phyloP scores from a whole-genome alignment of 2,797 vertebrate species.

The Prionace glauca region DNA sequence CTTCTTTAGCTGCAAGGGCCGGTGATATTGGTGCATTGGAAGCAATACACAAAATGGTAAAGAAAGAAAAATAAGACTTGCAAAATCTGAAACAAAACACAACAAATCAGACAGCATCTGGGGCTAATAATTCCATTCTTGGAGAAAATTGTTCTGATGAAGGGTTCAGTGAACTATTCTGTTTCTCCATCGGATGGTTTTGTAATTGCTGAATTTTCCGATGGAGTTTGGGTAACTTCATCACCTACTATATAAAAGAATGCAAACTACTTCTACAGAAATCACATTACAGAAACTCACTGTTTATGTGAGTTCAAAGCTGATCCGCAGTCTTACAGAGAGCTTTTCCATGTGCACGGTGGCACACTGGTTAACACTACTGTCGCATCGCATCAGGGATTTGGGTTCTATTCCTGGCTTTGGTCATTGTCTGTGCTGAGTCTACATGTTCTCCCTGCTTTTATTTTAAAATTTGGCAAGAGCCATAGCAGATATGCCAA shows the following conservation, averaged over 20 bases:
- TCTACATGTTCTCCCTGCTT: no score
- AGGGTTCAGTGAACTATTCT: background rate
- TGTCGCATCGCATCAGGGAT: no score
- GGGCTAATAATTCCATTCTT: background rate
- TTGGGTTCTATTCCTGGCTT: no score
- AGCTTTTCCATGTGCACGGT: background rate
- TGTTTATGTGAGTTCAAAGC: no score
- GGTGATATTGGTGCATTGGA: slow-evolving; percentile 71
- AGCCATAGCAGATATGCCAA: no score
- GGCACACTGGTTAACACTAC: no score
- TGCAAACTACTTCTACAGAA: background rate
- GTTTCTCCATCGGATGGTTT: background rate
- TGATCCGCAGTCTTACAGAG: background rate
- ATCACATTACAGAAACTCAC: background rate
- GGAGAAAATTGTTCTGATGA: background rate
- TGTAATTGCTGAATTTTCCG: background rate
- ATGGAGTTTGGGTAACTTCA: background rate
- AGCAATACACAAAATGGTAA: slow-evolving; percentile 75
- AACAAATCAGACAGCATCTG: background rate
- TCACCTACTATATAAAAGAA: background rate
- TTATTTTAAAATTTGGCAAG: no score
- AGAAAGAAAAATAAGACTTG: background rate
- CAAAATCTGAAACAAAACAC: background rate
- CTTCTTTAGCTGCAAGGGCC: slow-evolving; percentile 76
- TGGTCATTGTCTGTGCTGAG: no score